Base-by-base conservation (phyloP, 1,140 invertebrate genomes). In the Ephestia elutella region DNA sequence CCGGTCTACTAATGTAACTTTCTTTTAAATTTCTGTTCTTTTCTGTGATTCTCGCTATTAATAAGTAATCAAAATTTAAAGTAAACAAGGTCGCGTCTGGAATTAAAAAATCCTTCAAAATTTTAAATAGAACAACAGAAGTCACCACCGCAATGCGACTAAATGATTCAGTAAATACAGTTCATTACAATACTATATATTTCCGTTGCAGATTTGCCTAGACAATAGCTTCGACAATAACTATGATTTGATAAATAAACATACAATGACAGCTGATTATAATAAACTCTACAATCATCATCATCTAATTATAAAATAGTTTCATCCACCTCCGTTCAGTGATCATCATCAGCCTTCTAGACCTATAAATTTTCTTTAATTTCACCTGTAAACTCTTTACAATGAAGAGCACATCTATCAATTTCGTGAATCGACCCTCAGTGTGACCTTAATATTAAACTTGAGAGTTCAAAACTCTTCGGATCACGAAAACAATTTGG, bases 401-500 rank as follows among this genome's bases (percentile, higher is more conserved):
- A 11, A 32, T 32, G 9, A 32, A 32, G 8, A 32, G 30, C 9
- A 5, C 30, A 28, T 28, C 38, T 44, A 1, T 15, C 38, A 44
- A 44, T 44, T 44, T 15, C 38, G n/a, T 15, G 10, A 4, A n/a
- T 9, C 15, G 38, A 44, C 38, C 38, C 38, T 44, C 38, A 13
- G 2, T 44, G 38, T 44, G 38, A 44, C 38, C 38, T 44, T 44
- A 44, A 17, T 44, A 44, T 44, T 44, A 44, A 44, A 44, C 38
- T 44, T 44, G 38, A 15, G 38, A 44, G 38, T 44, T 44, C 38
- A 44, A 44, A 44, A 44, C 38, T 44, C 13, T 8, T 44, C 10
- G 38, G n/a, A 44, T 44, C 38, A 15, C 10, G 38, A 44, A 44
- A 44, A 44, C 38, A 44, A 44, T 44, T 44, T 44, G 38, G 38